Evolutionary conservation across 2,113 vertebrate species (phyloP).

Genomic region (Thymallus thymallus): DNA sequence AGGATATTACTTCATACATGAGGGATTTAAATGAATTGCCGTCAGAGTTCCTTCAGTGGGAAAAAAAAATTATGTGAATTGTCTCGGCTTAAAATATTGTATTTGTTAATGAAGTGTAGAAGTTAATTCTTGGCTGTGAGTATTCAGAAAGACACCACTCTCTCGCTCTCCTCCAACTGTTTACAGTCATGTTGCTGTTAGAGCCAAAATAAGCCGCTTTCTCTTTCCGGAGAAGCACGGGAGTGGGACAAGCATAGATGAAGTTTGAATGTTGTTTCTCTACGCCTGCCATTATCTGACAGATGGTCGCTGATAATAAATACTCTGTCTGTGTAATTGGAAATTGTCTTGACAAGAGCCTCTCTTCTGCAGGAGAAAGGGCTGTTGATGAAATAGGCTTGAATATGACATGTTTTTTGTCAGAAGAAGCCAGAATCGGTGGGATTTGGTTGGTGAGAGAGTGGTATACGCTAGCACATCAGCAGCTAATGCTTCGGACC

Average conservation of each 20-base stretch:
- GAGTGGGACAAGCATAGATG: slow-evolving; percentile 20
- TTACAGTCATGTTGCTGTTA: neutral
- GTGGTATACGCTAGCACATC: neutral
- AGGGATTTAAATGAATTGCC: slow-evolving; percentile 49
- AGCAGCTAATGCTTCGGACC: neutral
- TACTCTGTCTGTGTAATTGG: slow-evolving; percentile 39
- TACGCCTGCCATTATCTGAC: slow-evolving; percentile 50
- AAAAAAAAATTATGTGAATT: slow-evolving; percentile 49
- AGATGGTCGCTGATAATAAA: slow-evolving; percentile 55
- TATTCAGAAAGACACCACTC: neutral
- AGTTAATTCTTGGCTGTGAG: neutral
- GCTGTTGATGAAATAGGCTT: slow-evolving; percentile 34
- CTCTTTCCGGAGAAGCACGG: neutral
- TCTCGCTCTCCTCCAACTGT: neutral
- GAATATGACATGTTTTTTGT: slow-evolving; percentile 30
- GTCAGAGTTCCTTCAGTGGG: slow-evolving; percentile 39
- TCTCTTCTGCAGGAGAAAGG: slow-evolving; percentile 37
- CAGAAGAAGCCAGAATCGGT: neutral
- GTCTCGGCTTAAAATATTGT: slow-evolving; percentile 47
- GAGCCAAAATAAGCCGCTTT: neutral
- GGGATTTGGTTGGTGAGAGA: no score
- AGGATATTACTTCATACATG: slow-evolving; percentile 59
- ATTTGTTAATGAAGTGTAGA: slow-evolving; percentile 47
- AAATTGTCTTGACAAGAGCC: slow-evolving; percentile 60
- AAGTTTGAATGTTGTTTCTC: slow-evolving; percentile 57